Conservation (phyloP, 2,888 invertebrate species). For the Notodonta dromedarius region DNA sequence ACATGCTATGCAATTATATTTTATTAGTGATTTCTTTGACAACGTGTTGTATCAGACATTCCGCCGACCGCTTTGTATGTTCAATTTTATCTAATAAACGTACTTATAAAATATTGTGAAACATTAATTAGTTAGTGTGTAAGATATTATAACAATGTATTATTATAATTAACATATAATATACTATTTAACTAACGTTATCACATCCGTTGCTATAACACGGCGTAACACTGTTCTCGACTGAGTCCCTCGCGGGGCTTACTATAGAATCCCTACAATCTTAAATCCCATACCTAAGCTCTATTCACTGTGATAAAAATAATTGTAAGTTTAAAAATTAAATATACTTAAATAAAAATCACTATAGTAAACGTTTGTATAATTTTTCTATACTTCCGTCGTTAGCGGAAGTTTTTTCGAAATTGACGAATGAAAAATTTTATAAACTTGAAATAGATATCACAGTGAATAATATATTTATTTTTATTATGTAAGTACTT, state of each 20-base stretch:
- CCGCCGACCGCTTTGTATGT: conserved; percentile 42
- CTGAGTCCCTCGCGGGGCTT: conserved; percentile 21
- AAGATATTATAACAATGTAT: conserved; percentile 49
- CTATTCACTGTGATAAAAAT: conserved; percentile 73
- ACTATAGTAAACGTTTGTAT: conserved; percentile 30
- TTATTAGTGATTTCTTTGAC: conserved; percentile 25
- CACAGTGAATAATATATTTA: conserved; percentile 62
- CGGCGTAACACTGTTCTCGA: conserved; percentile 30
- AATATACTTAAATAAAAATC: conserved; percentile 34
- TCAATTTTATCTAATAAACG: conserved; percentile 31
- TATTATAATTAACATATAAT: conserved; percentile 39
- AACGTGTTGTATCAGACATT: conserved; percentile 43
- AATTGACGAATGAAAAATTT: conserved; percentile 29
- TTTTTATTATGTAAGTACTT: conserved; percentile 20
- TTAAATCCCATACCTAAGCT: conserved; percentile 45
- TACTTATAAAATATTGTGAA: conserved; percentile 23
- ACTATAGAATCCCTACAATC: conserved; percentile 25
- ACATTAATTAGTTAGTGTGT: conserved; percentile 44
- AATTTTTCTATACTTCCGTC: conserved; percentile 34
- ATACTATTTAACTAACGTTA: conserved; percentile 35
- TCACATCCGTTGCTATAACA: conserved; percentile 38
- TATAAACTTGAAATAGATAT: conserved; percentile 42
- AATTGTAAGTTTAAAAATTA: conserved; percentile 39
- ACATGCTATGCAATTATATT: conserved; percentile 18
- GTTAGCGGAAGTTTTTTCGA: conserved; percentile 23